Conservation (phyloP, 2,113 vertebrate genomes). For the Lamprotornis superbus region DNA sequence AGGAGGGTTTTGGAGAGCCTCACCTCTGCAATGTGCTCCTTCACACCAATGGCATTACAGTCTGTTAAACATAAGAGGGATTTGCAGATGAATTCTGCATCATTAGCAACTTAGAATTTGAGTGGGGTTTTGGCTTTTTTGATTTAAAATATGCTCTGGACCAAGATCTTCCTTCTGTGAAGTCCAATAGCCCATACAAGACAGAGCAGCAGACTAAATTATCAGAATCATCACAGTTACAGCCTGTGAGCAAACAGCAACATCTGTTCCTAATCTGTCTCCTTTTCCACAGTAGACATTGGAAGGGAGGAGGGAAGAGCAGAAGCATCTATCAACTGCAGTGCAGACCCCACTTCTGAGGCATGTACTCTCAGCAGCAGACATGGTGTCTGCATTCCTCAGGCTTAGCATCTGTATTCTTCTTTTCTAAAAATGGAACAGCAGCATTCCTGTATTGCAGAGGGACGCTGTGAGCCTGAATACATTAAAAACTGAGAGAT, state of each 20-base stretch:
- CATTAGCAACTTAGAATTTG: background rate
- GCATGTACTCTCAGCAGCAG: background rate
- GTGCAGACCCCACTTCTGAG: background rate
- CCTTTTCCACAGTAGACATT: background rate
- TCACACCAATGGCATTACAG: background rate
- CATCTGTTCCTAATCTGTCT: slow-evolving; percentile 43
- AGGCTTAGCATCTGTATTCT: background rate
- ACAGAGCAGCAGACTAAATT: background rate
- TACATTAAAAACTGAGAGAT: background rate
- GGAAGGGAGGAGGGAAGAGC: background rate
- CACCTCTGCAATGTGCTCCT: background rate
- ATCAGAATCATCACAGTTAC: background rate
- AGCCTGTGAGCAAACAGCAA: slow-evolving; percentile 36
- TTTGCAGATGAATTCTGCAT: background rate
- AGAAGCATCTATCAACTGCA: background rate
- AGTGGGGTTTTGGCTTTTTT: background rate
- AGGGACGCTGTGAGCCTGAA: background rate
- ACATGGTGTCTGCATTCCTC: background rate
- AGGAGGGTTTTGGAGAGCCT: background rate
- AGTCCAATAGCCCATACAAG: background rate
- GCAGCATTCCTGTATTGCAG: background rate
- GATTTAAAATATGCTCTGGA: background rate
- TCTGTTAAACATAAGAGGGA: background rate
- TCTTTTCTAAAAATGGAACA: background rate
- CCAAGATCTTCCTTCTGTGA: background rate